Evolutionary conservation across 2,888 invertebrate genomes (phyloP).

Genomic region (Oscheius sp.): DNA sequence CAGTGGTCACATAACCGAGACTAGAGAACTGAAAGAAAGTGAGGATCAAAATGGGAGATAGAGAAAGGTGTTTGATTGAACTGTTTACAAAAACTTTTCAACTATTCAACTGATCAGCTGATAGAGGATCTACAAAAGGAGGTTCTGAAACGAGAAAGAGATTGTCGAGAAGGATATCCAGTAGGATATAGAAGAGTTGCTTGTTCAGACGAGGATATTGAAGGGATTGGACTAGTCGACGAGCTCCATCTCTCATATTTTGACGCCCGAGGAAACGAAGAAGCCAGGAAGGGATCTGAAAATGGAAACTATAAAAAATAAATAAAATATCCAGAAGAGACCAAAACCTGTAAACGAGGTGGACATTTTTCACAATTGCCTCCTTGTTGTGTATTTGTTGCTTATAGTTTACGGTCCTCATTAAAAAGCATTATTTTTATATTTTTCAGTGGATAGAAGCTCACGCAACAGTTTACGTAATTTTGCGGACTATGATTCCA

Average conservation of each 20-base stretch:
- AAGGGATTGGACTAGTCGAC: slow-evolving; percentile 61
- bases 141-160: slow-evolving; percentile 24
- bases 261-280: slow-evolving; percentile 40
- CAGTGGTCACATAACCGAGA: background rate
- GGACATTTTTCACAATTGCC: too few species aligned
- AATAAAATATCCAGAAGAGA: too few species aligned
- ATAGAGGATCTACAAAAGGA: slow-evolving; percentile 16
- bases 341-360: too few species aligned
- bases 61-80: too few species aligned
- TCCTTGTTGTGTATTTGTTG: too few species aligned
- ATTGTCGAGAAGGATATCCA: slow-evolving; percentile 75
- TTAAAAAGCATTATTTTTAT: background rate
- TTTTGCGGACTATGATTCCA: background rate
- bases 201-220: slow-evolving; percentile 77
- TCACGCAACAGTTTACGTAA: too few species aligned
- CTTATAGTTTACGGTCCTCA: too few species aligned
- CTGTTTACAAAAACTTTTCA: too few species aligned
- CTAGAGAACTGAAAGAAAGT: background rate
- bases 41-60: background rate
- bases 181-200: slow-evolving; percentile 80
- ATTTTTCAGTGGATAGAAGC: background rate
- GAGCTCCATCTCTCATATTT: slow-evolving; percentile 34
- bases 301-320: too few species aligned
- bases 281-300: slow-evolving; percentile 40
- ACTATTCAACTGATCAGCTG: slow-evolving; percentile 1